phyloP scores from a whole-genome alignment of 2,888 invertebrate genomes.

The Lasioglossum zephyrum region DNA sequence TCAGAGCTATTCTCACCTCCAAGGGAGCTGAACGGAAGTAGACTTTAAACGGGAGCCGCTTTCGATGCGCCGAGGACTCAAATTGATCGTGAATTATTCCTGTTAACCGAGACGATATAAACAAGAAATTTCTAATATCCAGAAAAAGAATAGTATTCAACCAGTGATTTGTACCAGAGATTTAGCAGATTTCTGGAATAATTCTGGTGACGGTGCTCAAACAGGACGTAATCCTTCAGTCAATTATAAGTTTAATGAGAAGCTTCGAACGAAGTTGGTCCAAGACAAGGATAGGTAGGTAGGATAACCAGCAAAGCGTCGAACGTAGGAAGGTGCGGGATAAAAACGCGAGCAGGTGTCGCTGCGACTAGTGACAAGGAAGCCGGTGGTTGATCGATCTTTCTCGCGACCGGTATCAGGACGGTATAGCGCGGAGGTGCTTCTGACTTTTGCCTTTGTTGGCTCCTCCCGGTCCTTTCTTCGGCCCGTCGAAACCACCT shows the following conservation, averaged over 20 bases:
- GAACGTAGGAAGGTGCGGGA: not conserved
- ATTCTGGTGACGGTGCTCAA: not conserved
- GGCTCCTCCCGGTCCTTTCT: constrained; percentile 56
- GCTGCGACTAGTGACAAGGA: constrained; percentile 29
- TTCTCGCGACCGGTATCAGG: constrained; percentile 53
- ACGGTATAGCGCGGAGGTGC: constrained; percentile 39
- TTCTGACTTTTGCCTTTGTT: constrained; percentile 54
- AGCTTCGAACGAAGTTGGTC: not conserved
- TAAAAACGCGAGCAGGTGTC: constrained; percentile 36
- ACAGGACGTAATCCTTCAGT: not conserved
- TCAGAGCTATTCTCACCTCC: not conserved
- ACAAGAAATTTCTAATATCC: not conserved
- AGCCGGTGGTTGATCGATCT: constrained; percentile 58
- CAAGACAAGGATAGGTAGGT: not conserved
- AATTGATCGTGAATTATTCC: not conserved
- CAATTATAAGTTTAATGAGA: not conserved
- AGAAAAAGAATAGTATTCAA: no score
- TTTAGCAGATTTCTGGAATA: not conserved
- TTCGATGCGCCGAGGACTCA: not conserved
- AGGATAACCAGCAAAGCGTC: not conserved
- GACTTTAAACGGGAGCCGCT: no score
- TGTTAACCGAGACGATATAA: not conserved
- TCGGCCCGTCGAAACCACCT: constrained; percentile 61
- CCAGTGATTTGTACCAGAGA: not conserved
- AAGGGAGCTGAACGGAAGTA: not conserved